phyloP scores from a whole-genome alignment of 1,140 invertebrate species.

The Danaus melanippus region DNA sequence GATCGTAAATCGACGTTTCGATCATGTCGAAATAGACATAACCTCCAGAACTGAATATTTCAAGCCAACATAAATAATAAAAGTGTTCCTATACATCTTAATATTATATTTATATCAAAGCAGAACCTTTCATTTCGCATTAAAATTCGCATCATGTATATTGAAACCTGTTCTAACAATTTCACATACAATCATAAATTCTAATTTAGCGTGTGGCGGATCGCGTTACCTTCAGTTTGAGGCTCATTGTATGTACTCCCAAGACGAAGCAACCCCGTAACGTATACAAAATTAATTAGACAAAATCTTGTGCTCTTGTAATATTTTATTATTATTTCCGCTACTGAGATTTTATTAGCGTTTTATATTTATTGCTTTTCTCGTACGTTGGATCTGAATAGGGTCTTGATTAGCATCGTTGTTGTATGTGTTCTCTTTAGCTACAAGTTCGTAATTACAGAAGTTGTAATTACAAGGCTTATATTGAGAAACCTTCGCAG shows the following conservation, averaged over 20 bases:
- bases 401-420: conserved; percentile 60
- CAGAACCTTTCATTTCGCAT: conserved; percentile 3
- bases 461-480: conserved; percentile 67
- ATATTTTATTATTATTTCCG: conserved; percentile 71
- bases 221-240: conserved; percentile 61
- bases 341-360: conserved; percentile 66
- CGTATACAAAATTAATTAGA: conserved; percentile 71
- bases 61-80: not conserved
- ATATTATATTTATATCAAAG: no score
- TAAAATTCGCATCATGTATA: conserved; percentile 26
- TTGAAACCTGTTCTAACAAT: conserved; percentile 63
- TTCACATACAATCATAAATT: conserved; percentile 71
- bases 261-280: conserved; percentile 60
- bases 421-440: conserved; percentile 45
- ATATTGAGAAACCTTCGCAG: conserved; percentile 51
- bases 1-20: conserved; percentile 53
- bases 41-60: conserved; percentile 11
- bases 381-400: conserved; percentile 60
- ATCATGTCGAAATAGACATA: conserved; percentile 43
- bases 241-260: conserved; percentile 62
- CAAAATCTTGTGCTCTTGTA: conserved; percentile 65
- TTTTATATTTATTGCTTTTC: conserved; percentile 67
- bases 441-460: conserved; percentile 66
- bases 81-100: no score
- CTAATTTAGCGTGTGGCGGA: conserved; percentile 63